Evolutionary conservation across 2,888 invertebrate genomes (phyloP), one percentile per base, ranked within the genome.

Genomic region (Amblyjoppa proteus): DNA sequence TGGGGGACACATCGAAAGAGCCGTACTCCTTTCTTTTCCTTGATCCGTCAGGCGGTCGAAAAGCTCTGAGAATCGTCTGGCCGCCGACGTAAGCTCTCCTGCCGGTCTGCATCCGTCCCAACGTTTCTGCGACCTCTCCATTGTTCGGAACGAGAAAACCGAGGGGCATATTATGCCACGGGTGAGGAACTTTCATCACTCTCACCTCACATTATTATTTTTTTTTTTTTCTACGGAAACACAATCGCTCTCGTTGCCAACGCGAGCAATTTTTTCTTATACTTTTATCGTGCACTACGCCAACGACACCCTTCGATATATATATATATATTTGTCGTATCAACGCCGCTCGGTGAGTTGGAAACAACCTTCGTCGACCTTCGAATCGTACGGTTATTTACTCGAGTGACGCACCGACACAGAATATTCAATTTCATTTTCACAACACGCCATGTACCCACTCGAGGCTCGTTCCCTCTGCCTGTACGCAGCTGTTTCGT

Each of bases 21-120:
- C 69, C 56, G 79, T 74, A 64, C 76, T 85, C 80, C 75, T 58
- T 38, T 20, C 61, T 75, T 75, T 82, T 84, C 83, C 79, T 82
- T 71, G 69, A 81, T 86, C 45, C 86, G 84, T 84, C 84, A 83
- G 88, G 86, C 85, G 76, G 71, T 86, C 81, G 82, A 87, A 88
- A 88, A 89, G 86, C 91, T 90, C 91, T 88, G 90, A 88, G 85
- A 90, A 88, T 86, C 84, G 88, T 88, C 85, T 89, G 90, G 90
- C 89, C 92, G 90, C 89, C 90, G 61, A 66, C 78, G 6, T 0
- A 41, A 38, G 13, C 20, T 69, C 28, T 66, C 41, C 71, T 28
- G 38, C n/a, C 61, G 13, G 5, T 58, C 34, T 53, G 56, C 56
- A 70, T 56, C n/a, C 79, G 9, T 70, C 51, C 51, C 74, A 74